phyloP scores from a whole-genome alignment of 2,888 invertebrate genomes.

The Gymnoscelis rufifasciata region DNA sequence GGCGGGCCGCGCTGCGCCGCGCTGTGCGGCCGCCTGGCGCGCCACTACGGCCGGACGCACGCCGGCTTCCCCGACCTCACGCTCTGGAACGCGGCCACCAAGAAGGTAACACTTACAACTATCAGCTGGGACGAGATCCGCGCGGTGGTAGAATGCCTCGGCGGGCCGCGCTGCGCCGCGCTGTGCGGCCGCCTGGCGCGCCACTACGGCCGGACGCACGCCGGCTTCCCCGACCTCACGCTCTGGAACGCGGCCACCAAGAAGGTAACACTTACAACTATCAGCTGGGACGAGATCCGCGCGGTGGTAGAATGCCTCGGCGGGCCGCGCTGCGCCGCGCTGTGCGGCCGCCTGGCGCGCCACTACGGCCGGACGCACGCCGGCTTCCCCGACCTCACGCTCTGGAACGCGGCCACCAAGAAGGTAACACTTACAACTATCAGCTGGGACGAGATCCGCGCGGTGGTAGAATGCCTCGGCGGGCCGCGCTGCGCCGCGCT shows the following conservation, averaged over 20 bases:
- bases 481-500: conserved; percentile 72
- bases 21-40: conserved; percentile 80
- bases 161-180: conserved; percentile 66
- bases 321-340: conserved; percentile 64
- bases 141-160: conserved; percentile 75
- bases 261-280: conserved; percentile 66
- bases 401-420: conserved; percentile 82
- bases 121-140: conserved; percentile 45
- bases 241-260: conserved; percentile 82
- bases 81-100: conserved; percentile 82
- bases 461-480: conserved; percentile 76
- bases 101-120: conserved; percentile 67
- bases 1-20: conserved; percentile 70
- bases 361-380: conserved; percentile 81
- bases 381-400: conserved; percentile 90
- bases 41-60: conserved; percentile 78
- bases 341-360: conserved; percentile 80
- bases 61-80: conserved; percentile 92
- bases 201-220: conserved; percentile 79
- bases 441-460: conserved; percentile 46
- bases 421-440: conserved; percentile 69
- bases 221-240: conserved; percentile 91
- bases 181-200: conserved; percentile 81
- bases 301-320: conserved; percentile 77
- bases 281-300: conserved; percentile 45